A percentile compares a stretch with the other conserved stretches of the same genome.
Conservation (phyloP, 2,797 vertebrate species). For the Ptychobarbus kaznakovi region DNA sequence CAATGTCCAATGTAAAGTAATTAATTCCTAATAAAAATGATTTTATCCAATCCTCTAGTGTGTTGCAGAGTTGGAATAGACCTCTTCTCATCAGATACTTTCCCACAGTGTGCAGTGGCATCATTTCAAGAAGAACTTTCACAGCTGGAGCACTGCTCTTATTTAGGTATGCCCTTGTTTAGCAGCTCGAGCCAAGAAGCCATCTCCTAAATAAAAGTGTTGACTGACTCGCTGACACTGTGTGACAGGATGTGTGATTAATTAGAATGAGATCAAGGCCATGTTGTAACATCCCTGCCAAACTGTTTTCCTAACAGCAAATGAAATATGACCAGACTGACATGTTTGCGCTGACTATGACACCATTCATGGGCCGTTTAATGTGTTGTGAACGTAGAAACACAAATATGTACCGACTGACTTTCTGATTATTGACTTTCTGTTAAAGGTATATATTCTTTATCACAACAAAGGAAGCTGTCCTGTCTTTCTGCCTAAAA, state of each 20-base stretch:
- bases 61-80: neutral
- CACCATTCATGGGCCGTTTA: slow-evolving; percentile 34
- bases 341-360: slow-evolving; percentile 42
- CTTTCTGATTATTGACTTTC: slow-evolving; percentile 24
- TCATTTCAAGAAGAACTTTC: slow-evolving; percentile 33
- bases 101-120: slow-evolving; percentile 33
- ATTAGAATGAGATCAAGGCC: slow-evolving; percentile 51
- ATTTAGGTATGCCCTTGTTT: slow-evolving; percentile 58
- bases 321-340: slow-evolving; percentile 46
- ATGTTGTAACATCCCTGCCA: slow-evolving; percentile 50
- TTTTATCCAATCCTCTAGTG: slow-evolving; percentile 8
- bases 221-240: slow-evolving; percentile 48
- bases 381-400: slow-evolving; percentile 10
- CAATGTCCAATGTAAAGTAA: neutral
- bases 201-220: slow-evolving; percentile 50
- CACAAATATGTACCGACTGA: neutral
- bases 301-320: slow-evolving; percentile 50
- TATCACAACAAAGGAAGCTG: neutral
- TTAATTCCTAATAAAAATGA: neutral
- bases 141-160: slow-evolving; percentile 45
- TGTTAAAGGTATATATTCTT: neutral
- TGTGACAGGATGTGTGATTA: slow-evolving; percentile 56
- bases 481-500: neutral
- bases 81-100: slow-evolving; percentile 34
- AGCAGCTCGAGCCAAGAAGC: slow-evolving; percentile 39